Evolutionary conservation across 1,140 invertebrate genomes (phyloP), one percentile per base, ranked within the genome.

Genomic region (Manduca sexta): DNA sequence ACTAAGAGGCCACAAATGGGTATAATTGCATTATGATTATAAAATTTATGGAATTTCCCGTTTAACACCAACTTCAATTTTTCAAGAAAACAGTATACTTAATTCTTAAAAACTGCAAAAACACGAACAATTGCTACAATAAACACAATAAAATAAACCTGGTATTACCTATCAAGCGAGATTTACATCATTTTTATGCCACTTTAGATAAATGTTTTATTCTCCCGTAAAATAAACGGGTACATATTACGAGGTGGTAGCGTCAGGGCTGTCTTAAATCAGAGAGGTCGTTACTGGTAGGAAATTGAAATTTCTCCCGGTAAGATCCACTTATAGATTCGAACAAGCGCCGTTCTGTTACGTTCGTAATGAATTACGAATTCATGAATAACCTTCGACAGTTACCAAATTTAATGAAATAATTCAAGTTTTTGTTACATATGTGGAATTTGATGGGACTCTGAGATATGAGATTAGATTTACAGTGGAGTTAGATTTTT

Each of bases 231-330:
- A 43, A 43, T 43, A 43, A 30, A 43, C n/a, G 21, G 21, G 10
- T 29, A 43, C 41, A 43, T 43, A 43, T 43, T 43, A 43, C 41
- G 26, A 13, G 29, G 29, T 43, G 41, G 16, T 13, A 31, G 16
- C n/a, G n/a, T 11, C 16, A 18, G 21, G 41, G 16, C 29, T 15
- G 41, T 43, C 41, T 43, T 43, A 43, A 43, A 43, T 43, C 41
- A 43, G 41, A 14, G 13, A 43, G 15, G 18, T 43, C 26, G 41
- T 43, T 43, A 43, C 41, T 43, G 41, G 41, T 43, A 43, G 41
- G 41, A 43, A 43, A 43, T 43, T 43, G 41, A 43, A 43, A 43
- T 43, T 43, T 31, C 41, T 43, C 41, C 41, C 38, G 16, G 38
- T 40, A 43, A 12, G 41, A 29, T 30, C 21, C 41, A 43, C 14